Evolutionary conservation across 2,113 vertebrate genomes (phyloP), one percentile per base, ranked within the genome.

Genomic region (Suncus etruscus): DNA sequence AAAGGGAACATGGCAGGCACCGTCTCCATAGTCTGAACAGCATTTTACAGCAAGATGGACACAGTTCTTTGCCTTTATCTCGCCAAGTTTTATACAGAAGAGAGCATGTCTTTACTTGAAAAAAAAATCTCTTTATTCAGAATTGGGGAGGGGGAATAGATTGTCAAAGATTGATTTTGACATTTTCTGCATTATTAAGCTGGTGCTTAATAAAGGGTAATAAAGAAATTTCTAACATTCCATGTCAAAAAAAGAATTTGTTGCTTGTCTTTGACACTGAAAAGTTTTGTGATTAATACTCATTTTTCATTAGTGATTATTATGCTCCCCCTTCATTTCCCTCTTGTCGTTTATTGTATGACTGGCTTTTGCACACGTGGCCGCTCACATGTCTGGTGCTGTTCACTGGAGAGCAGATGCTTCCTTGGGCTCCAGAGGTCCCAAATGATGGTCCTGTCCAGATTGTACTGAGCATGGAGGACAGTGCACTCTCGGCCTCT

Each of bases 191-290:
- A 92, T 12, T 97, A 95, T 97, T 97, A 97, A 98, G 97, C 97
- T 97, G 96, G 96, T 95, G 95, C 96, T 98, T 97, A 97, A 97
- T 97, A 48, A 65, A 24, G 91, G 79, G 84, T 94, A 96, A 97
- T 95, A 95, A 93, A 95, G 50, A 85, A 72, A 69, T 96, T 97
- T 97, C 90, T 97, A 92, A 95, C 1, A 27, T 80, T 83, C 65
- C 92, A 78, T 95, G 95, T 96, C 54, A 93, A 87, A 54, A 95
- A 86, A 86, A 25, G 22, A 61, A 61, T 61, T 32, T 79, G 39
- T 39, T 39, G 39, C 39, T 86, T 90, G n/a, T 83, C 24, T 76
- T 87, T 61, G 74, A 68, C 68, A 90, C 48, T 90, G 88, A 76
- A 92, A 88, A 73, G 20, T 22, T 65, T 75, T 91, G 65, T 61